Evolutionary conservation across 2,888 invertebrate genomes (phyloP).

Genomic region (Cyclophora punctaria): DNA sequence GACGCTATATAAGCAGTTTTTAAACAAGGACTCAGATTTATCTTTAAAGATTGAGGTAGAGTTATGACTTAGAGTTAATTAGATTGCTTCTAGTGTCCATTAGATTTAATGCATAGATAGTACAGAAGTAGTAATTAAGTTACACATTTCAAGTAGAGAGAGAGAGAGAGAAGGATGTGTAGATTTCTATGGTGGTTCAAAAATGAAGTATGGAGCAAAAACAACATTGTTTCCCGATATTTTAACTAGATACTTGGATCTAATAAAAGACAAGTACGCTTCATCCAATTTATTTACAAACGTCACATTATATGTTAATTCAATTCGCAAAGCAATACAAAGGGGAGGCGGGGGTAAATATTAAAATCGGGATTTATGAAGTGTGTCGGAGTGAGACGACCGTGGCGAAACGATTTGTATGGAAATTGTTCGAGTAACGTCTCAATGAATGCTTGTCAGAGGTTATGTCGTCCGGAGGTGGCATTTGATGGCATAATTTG

Average conservation of each 20-base stretch:
- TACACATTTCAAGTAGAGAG: no score
- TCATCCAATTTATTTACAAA: conserved; percentile 8
- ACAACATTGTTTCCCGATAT: neutral
- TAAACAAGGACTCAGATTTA: conserved; percentile 53
- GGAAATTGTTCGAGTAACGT: conserved; percentile 43
- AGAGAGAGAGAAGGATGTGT: no score
- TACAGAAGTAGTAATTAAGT: no score
- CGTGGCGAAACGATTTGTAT: conserved; percentile 71
- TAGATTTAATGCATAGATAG: no score
- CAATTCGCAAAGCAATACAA: conserved; percentile 25
- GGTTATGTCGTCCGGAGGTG: conserved; percentile 46
- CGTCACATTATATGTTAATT: conserved; percentile 11
- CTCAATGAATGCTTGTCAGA: neutral
- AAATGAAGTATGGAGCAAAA: neutral
- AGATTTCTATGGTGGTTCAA: neutral
- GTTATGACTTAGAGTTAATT: no score
- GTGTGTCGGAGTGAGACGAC: conserved; percentile 41
- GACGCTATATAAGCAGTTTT: conserved; percentile 48
- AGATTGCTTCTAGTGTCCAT: no score
- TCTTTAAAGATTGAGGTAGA: conserved; percentile 26
- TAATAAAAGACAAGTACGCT: neutral
- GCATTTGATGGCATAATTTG: conserved; percentile 69
- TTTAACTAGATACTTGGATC: neutral
- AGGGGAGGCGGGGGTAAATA: conserved; percentile 47
- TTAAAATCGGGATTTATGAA: conserved; percentile 72